These are phyloP conservation scores for Noctuana brunneofusca DNA, from an alignment of 2,888 invertebrate genomes.

Conservation along the genomic window DNA sequence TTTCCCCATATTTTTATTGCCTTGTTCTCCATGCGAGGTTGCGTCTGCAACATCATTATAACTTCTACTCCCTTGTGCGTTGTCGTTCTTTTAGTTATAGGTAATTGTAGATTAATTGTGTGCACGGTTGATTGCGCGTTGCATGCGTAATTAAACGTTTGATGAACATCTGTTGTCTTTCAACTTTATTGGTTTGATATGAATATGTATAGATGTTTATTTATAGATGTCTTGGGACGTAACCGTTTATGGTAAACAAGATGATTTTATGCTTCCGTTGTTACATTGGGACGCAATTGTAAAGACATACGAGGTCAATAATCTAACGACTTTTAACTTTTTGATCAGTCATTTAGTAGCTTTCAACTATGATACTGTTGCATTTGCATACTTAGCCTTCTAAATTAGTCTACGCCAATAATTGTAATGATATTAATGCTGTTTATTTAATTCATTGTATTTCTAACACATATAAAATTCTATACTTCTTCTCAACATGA, in stretches of 20 bases:
- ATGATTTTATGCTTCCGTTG: conserved; percentile 16
- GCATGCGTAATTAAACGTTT: conserved; percentile 26
- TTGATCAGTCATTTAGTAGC: not conserved
- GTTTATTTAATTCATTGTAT: too few relatives aligned
- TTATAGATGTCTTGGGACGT: conserved; percentile 9
- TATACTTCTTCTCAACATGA: too few relatives aligned
- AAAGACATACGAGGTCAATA: conserved; percentile 3
- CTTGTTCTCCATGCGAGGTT: conserved; percentile 31
- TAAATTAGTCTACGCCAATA: too few relatives aligned
- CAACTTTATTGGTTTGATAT: conserved; percentile 17
- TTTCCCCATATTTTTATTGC: conserved; percentile 28
- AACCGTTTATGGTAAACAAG: conserved; percentile 13
- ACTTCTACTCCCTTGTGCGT: conserved; percentile 16
- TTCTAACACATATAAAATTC: too few relatives aligned
- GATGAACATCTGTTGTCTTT: conserved; percentile 31
- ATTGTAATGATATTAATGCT: too few relatives aligned
- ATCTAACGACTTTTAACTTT: not conserved
- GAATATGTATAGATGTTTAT: conserved; percentile 13
- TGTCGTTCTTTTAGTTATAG: conserved; percentile 8
- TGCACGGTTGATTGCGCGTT: conserved; percentile 15
- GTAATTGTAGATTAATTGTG: conserved; percentile 16
- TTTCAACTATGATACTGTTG: not conserved
- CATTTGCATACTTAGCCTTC: too few relatives aligned
- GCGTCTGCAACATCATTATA: conserved; percentile 25
- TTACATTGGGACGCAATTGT: not conserved